Evolutionary conservation across 2,888 invertebrate species (phyloP).

Genomic region (Cyclophora punctaria): DNA sequence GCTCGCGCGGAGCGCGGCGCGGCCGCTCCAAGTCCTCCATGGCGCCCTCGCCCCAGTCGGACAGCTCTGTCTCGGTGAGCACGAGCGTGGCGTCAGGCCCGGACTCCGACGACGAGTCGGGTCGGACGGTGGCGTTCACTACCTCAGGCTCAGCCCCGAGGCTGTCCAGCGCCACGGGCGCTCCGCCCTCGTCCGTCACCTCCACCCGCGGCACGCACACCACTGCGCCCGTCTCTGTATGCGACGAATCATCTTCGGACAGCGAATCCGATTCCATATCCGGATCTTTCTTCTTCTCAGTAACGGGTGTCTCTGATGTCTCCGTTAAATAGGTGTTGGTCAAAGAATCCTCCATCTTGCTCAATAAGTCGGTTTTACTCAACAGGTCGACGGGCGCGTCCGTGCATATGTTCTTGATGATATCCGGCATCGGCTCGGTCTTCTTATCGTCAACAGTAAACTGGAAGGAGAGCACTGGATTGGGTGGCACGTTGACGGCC

Average conservation of each 20-base stretch:
- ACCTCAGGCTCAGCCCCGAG: conserved; percentile 43
- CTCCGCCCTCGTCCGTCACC: conserved; percentile 82
- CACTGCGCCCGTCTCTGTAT: conserved; percentile 47
- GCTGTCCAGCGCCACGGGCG: conserved; percentile 78
- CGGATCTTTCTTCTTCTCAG: conserved; percentile 48
- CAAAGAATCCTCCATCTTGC: conserved; percentile 17
- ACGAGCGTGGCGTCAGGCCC: conserved; percentile 82
- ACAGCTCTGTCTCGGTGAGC: conserved; percentile 89
- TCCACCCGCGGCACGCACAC: conserved; percentile 80
- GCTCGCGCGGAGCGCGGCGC: conserved; percentile 42
- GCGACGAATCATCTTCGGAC: conserved; percentile 55
- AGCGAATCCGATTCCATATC: conserved; percentile 78
- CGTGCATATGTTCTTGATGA: conserved; percentile 68
- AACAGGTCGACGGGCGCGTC: conserved; percentile 59
- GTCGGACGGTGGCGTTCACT: conserved; percentile 53
- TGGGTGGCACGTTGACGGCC: conserved; percentile 65
- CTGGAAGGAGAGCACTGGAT: conserved; percentile 43
- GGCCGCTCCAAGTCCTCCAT: conserved; percentile 68
- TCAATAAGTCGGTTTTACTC: conserved; percentile 41
- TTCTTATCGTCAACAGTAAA: conserved; percentile 50
- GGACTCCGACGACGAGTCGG: conserved; percentile 76
- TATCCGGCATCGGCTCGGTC: conserved; percentile 75
- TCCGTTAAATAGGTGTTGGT: conserved; percentile 65
- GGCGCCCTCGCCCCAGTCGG: conserved; percentile 90
- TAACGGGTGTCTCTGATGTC: conserved; percentile 60